phyloP scores from a whole-genome alignment of 2,888 invertebrate genomes.

The Trissolcus japonicus region DNA sequence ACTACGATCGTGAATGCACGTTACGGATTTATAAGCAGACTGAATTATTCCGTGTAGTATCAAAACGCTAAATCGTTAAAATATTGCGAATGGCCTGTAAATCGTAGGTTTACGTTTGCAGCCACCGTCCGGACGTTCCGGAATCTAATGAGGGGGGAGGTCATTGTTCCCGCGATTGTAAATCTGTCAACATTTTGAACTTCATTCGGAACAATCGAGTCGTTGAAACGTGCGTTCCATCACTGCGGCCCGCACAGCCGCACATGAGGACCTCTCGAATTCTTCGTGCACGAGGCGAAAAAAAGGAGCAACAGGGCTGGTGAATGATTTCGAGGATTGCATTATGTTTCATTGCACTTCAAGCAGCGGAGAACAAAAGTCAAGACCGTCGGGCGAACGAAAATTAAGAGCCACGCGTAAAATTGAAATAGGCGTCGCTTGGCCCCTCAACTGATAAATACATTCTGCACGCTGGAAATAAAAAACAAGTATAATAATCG shows the following conservation, averaged over 20 bases:
- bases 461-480: conserved; percentile 9
- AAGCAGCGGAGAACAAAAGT: neutral
- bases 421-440: conserved; percentile 34
- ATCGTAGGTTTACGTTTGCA: conserved; percentile 3
- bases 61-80: conserved; percentile 6
- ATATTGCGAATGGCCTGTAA: neutral
- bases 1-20: conserved; percentile 3
- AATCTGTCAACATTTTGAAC: too few species aligned
- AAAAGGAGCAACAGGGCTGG: neutral
- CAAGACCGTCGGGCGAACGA: conserved; percentile 3
- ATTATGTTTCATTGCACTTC: neutral
- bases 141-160: too few species aligned
- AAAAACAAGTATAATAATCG: neutral
- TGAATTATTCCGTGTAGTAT: neutral
- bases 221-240: too few species aligned
- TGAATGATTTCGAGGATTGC: conserved; percentile 1
- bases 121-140: neutral
- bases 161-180: too few species aligned
- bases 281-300: too few species aligned
- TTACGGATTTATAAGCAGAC: conserved; percentile 8
- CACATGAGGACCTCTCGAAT: too few species aligned
- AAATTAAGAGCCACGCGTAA: conserved; percentile 41
- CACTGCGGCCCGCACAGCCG: too few species aligned
- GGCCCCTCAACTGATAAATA: conserved; percentile 27
- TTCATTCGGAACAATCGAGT: too few species aligned